Base-by-base conservation (phyloP, 2,113 vertebrate genomes). In the Pelobates fuscus region DNA sequence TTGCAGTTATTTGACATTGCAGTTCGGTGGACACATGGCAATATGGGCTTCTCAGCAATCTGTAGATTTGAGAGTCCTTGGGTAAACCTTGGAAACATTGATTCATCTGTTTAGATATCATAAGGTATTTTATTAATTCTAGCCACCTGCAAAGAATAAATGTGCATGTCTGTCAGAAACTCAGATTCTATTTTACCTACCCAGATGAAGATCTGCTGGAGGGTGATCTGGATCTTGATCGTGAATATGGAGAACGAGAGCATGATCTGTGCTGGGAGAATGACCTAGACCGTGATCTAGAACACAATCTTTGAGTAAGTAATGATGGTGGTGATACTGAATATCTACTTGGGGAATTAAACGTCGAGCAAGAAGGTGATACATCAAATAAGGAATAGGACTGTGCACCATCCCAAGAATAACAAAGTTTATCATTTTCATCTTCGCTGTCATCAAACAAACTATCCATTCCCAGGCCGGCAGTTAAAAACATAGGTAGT, bases 301-400 rank as follows among this genome's bases (percentile, higher is more conserved):
- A 89, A 94, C 93, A 94, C 89, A 90, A 89, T 88, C 92, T 92
- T 87, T 91, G 91, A 90, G 94, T 93, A 84, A 94, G 89, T 82
- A 95, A 91, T 84, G 94, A 93, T 86, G 94, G 94, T 72, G 94
- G 93, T 77, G 96, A 98, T 81, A 95, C 86, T 1, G 95, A 96
- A 88, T 94, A 93, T 89, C 96, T 92, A 80, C 95, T 94, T 1
- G 94, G 96, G 85, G 95, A 97, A 83, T 94, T 96, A 86, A 95
- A 95, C 86, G 94, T 94, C 81, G 96, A 98, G 82, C 91, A 92
- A 84, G 95, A 95, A 81, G 95, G 95, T 7, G 97, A 96, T 86
- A 93, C 88, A 86, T 98, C 91, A 64, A 99, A 94, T 82, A 98
- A 93, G 71, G 97, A 93, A 88, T 94, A 96, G 89, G 94, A 88